Evolutionary conservation across 1,140 invertebrate species (phyloP).

Genomic region (Coenobita brevimanus): DNA sequence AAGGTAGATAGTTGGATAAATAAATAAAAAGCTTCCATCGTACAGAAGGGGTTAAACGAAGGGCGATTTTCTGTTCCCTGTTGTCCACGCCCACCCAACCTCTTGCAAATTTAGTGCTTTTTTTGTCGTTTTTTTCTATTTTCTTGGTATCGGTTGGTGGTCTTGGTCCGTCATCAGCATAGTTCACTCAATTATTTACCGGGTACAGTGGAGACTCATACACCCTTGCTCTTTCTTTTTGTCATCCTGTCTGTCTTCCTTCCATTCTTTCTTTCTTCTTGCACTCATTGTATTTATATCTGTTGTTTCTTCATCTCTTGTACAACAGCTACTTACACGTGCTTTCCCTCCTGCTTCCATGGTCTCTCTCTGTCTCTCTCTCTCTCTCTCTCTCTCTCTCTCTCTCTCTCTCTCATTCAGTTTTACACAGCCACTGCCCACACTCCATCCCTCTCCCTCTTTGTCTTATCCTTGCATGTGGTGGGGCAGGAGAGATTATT

Average conservation of each 20-base stretch:
- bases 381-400: slow-evolving; percentile 12
- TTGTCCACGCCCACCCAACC: too few species aligned
- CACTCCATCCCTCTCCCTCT: neutral
- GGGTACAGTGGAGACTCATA: neutral
- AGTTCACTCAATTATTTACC: too few species aligned
- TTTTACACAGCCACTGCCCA: neutral
- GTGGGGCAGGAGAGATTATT: too few species aligned
- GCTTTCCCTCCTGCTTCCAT: slow-evolving; percentile 9
- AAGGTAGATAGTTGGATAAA: too few species aligned
- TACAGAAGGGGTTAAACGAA: too few species aligned
- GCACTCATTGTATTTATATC: neutral
- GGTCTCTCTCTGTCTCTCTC: slow-evolving; percentile 17
- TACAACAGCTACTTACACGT: neutral
- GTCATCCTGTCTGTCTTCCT: neutral
- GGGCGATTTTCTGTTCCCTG: too few species aligned
- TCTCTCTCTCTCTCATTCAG: neutral
- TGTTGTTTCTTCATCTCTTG: neutral
- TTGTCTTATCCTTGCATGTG: too few species aligned
- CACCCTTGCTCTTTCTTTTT: slow-evolving; percentile 4
- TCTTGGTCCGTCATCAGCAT: too few species aligned
- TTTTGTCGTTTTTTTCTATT: too few species aligned
- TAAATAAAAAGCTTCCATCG: too few species aligned
- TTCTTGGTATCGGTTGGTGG: too few species aligned
- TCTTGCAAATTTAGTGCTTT: too few species aligned
- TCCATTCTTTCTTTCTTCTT: neutral